Evolutionary conservation across 2,113 vertebrate species (phyloP).

Genomic region (Hemicordylus capensis): DNA sequence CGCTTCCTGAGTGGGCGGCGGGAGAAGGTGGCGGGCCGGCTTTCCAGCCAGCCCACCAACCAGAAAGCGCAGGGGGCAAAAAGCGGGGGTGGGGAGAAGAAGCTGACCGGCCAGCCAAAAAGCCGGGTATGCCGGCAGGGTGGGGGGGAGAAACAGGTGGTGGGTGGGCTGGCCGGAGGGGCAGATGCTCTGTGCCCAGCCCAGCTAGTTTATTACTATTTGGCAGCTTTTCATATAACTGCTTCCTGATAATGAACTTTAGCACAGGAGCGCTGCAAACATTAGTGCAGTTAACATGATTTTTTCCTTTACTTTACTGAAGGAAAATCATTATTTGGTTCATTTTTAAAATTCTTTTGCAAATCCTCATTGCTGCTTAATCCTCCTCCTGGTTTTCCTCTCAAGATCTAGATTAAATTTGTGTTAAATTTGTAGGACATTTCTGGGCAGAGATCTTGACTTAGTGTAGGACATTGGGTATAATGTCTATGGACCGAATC

Average conservation of each 20-base stretch:
- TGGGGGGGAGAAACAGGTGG: too few relatives aligned
- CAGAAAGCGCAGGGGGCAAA: too few relatives aligned
- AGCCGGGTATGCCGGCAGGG: too few relatives aligned
- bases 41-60: too few relatives aligned
- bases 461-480: not conserved
- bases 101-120: too few relatives aligned
- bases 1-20: too few relatives aligned
- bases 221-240: not conserved
- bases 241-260: not conserved
- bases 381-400: not conserved
- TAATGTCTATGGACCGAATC: too few relatives aligned
- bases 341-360: not conserved
- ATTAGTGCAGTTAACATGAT: not conserved
- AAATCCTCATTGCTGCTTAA: too few relatives aligned
- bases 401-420: not conserved
- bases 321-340: not conserved
- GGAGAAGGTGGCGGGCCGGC: too few relatives aligned
- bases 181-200: too few relatives aligned
- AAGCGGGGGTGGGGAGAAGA: too few relatives aligned
- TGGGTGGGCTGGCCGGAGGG: too few relatives aligned
- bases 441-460: not conserved
- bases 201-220: not conserved
- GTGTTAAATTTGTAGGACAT: not conserved
- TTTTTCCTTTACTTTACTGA: not conserved
- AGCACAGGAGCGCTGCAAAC: not conserved